Base-by-base conservation (phyloP, 2,888 invertebrate genomes). In the Blera fallax region DNA sequence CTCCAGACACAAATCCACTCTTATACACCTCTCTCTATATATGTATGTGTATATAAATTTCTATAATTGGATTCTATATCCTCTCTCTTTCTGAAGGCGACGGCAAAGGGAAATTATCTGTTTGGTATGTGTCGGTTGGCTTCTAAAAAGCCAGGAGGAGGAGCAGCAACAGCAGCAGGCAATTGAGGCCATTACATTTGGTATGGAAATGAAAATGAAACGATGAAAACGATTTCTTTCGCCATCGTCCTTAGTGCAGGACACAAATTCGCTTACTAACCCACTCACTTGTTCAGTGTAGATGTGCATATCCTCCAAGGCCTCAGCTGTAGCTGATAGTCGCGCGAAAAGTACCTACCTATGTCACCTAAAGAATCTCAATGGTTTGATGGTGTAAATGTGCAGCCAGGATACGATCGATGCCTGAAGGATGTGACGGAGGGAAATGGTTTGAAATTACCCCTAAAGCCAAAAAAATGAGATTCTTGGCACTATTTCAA, bases 401-500 rank as follows among this genome's bases (percentile, higher is more conserved):
- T 14, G 34, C 43, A 54, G 32, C 2, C 34, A 34, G 45, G 67
- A 73, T 65, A 58, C 29, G 48, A 40, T 76, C 32, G 4, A 24
- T 27, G 10, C 3, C n/a, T 1, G 8, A 40, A 8, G 48, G 54
- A 40, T 10, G 21, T 43, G 27, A n/a, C 5, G 14, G 54, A 50
- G 21, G 24, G 50, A n/a, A 45, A 56, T 65, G 72, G 50, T 58
- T 73, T 56, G 58, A 83, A 78, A 83, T 83, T 78, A 78, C 83
- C 70, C 78, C 62, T 32, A 60, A 83, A 74, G 84, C 80, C 80
- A 88, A 89, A 90, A n/a, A 90, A 90, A 90, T 90, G 88, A 89
- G 89, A 90, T 90, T 90, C 89, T 91, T 91, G 91, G 91, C 90
- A 90, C 89, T 89, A 90, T 89, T 91, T 91, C 91, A 91, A 91